Evolutionary conservation across 2,113 vertebrate species (phyloP), one percentile per base, ranked within the genome.

Genomic region (Petrocephalus zakoni): DNA sequence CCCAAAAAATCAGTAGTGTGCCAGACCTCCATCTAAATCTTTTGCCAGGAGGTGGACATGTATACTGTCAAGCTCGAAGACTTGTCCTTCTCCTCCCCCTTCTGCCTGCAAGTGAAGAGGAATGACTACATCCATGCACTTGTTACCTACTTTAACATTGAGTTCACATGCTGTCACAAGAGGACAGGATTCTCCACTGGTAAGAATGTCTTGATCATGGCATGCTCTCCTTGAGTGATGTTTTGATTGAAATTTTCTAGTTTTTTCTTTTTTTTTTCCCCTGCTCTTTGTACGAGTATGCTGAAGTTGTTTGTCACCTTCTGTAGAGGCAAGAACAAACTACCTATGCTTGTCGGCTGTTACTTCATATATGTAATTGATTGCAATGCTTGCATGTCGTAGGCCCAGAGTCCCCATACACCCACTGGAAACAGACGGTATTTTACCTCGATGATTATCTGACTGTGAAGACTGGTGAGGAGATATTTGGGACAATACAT

Each of bases 391-490:
- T 29, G 72, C 7, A 19, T 78, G 37, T 78, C 17, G 29, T 90
- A 98, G 97, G 97, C 88, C 97, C 97, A 0, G 97, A 98, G 93
- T 98, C 97, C 90, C 97, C 97, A 0, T 98, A 98, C 92, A 98
- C 97, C 7, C 97, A 98, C 94, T 98, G 97, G 97, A 98, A 98
- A 93, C 97, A 98, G 92, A 98, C 97, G 0, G 97, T 98, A 25
- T 98, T 98, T 93, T 98, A 98, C 92, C 94, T 98, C 95, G 97
- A 98, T 19, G 97, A 98, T 56, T 98, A 98, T 91, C 94, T 98
- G 91, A 98, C 97, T 0, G 97, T 98, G 22, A 98, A 98, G 93
- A 97, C 96, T 0, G 97, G 97, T 0, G 97, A 98, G 92, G 97
- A 98, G 93, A 97, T 98, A 88, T 97, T 97, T 2, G 97, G 97